phyloP scores from a whole-genome alignment of 2,888 invertebrate species.

The Mythimna vitellina region DNA sequence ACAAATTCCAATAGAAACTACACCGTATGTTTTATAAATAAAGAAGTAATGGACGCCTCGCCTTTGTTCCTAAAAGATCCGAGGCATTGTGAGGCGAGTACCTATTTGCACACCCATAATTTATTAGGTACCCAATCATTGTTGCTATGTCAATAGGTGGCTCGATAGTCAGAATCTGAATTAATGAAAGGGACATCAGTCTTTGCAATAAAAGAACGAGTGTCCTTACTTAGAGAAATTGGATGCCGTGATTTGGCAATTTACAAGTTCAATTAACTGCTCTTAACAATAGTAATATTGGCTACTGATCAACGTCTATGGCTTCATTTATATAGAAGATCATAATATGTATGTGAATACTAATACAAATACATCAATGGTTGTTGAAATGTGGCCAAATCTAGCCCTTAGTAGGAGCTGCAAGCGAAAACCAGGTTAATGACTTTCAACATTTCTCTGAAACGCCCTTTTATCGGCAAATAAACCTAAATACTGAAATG shows the following conservation, averaged over 20 bases:
- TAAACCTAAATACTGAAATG: constrained; percentile 48
- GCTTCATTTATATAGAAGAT: constrained; percentile 10
- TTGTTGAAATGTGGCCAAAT: constrained; percentile 37
- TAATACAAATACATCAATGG: constrained; percentile 2
- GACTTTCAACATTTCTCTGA: constrained; percentile 32
- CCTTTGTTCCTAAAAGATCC: constrained; percentile 34
- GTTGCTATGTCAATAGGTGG: constrained; percentile 21
- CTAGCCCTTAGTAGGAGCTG: constrained; percentile 15
- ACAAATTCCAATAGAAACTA: constrained; percentile 22
- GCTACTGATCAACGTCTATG: constrained; percentile 2
- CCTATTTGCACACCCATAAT: constrained; percentile 26
- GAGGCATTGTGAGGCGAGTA: background rate
- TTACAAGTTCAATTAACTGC: background rate
- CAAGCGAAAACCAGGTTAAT: constrained; percentile 50
- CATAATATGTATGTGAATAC: background rate
- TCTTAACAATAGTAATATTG: constrained; percentile 13
- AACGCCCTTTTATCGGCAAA: constrained; percentile 46
- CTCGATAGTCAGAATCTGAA: constrained; percentile 3
- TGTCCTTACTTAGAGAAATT: background rate
- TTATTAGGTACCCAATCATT: constrained; percentile 3
- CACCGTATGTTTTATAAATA: constrained; percentile 37
- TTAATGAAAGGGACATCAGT: constrained; percentile 6
- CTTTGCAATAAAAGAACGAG: background rate
- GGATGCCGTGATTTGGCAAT: constrained; percentile 9
- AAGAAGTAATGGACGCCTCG: constrained; percentile 12